Conservation (phyloP, 2,888 invertebrate species). For the Opisthograptis luteolata region DNA sequence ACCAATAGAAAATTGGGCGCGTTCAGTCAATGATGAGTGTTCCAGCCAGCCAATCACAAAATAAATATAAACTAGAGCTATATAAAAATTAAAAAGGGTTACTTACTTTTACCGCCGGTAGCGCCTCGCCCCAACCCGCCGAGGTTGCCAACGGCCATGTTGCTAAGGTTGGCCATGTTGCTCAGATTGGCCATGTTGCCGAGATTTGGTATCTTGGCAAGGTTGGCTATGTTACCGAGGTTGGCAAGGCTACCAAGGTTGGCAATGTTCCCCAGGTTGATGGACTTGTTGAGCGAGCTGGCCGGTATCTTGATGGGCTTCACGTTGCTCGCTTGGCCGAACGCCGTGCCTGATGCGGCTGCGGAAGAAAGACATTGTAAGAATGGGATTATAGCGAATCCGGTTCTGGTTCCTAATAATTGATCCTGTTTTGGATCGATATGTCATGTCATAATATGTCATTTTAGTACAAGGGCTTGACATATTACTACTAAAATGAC, state of each 20-base stretch:
- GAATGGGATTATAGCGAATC: too few relatives aligned
- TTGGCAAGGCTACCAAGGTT: conserved; percentile 34
- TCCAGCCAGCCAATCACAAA: too few relatives aligned
- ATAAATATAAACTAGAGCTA: background rate
- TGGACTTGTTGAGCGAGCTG: conserved; percentile 67
- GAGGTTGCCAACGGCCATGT: conserved; percentile 16
- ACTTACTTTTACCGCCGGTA: conserved; percentile 15
- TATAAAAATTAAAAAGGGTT: background rate
- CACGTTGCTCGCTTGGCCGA: conserved; percentile 68
- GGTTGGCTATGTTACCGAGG: conserved; percentile 33
- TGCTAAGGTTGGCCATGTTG: conserved; percentile 21
- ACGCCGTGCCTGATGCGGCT: conserved; percentile 74
- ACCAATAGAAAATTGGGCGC: too few relatives aligned
- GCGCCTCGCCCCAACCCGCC: conserved; percentile 5
- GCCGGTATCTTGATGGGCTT: conserved; percentile 77
- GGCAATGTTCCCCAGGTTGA: conserved; percentile 44
- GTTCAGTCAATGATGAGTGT: too few relatives aligned
- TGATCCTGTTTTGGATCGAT: too few relatives aligned
- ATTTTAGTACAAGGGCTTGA: too few relatives aligned
- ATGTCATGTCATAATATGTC: too few relatives aligned
- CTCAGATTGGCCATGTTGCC: conserved; percentile 16
- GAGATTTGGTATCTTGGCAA: conserved; percentile 18
- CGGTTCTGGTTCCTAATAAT: too few relatives aligned
- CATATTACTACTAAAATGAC: too few relatives aligned
- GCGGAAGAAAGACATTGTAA: too few relatives aligned